Evolutionary conservation across 2,888 invertebrate genomes (phyloP), one percentile per base, ranked within the genome.

Genomic region (Trisateles emortualis): DNA sequence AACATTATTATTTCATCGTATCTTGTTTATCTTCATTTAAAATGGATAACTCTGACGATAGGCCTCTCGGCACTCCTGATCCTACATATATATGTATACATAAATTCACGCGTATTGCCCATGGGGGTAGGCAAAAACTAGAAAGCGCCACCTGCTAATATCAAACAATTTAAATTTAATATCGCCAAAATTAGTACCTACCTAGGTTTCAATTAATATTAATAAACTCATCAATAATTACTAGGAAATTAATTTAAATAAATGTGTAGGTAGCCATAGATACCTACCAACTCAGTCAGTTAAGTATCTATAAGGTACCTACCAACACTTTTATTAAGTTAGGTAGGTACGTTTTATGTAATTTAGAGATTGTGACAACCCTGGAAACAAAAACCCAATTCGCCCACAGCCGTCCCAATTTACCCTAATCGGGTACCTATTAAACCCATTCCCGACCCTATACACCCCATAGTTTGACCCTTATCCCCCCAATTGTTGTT

Each of bases 321-420:
- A 40, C 40, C 22, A 22, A 40, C 26, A 19, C 24, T 22, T 11
- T 22, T 26, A 24, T 40, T 26, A 40, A 32, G 32, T 10, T 17
- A 38, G n/a, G n/a, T n/a, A n/a, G n/a, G n/a, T n/a, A n/a, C n/a
- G n/a, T n/a, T n/a, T n/a, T n/a, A n/a, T 19, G 13, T 22, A 5
- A 33, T 43, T 43, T 43, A 32, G 16, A 32, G 17, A 17, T 40
- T 14, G 26, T 14, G 40, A 40, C 40, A 40, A 40, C 40, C 40
- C 40, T 40, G 26, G 14, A 14, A 14, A 13, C 8, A 26, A 40
- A 40, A 40, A 26, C 40, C 40, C 40, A 40, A 26, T 26, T 40
- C 26, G 14, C 40, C 40, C 26, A 40, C 24, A 40, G 40, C 14
- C 40, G 40, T 40, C n/a, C n/a, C n/a, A n/a, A n/a, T n/a, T n/a